Evolutionary conservation across 2,113 vertebrate species (phyloP).

Genomic region (Embiotoca jacksoni): DNA sequence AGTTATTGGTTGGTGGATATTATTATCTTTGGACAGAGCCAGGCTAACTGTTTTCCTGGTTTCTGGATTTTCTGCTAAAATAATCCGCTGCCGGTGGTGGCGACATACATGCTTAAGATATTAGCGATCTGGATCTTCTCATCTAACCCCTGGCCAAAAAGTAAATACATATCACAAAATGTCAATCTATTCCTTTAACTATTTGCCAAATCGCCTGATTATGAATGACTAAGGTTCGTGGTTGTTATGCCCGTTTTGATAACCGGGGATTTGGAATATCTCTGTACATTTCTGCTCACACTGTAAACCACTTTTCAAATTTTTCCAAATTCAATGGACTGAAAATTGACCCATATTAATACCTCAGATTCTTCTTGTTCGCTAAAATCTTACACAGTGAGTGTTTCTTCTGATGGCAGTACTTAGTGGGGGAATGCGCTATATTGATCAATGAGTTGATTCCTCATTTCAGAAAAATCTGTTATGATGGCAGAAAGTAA

Average conservation of each 20-base stretch:
- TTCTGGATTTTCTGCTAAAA: not conserved
- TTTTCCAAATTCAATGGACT: not conserved
- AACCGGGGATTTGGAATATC: not conserved
- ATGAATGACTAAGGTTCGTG: not conserved
- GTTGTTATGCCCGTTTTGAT: too few relatives aligned
- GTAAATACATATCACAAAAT: not conserved
- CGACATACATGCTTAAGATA: too few relatives aligned
- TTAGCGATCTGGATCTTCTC: not conserved
- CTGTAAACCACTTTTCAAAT: too few relatives aligned
- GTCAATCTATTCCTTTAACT: not conserved
- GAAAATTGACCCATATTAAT: not conserved
- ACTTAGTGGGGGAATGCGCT: not conserved
- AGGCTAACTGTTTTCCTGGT: not conserved
- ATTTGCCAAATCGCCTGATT: not conserved
- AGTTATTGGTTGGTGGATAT: not conserved
- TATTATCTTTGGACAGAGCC: too few relatives aligned
- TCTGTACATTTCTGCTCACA: not conserved
- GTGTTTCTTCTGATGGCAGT: constrained; percentile 28
- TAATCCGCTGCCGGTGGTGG: too few relatives aligned
- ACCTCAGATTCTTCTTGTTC: not conserved
- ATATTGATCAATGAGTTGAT: not conserved
- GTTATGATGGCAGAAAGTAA: not conserved
- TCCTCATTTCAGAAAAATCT: constrained; percentile 1
- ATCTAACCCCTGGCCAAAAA: not conserved
- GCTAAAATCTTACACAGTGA: not conserved